A percentile compares a stretch with the other conserved stretches of the same genome.
Conservation (phyloP, 2,888 invertebrate genomes). For the Himalopsyche tibetana region DNA sequence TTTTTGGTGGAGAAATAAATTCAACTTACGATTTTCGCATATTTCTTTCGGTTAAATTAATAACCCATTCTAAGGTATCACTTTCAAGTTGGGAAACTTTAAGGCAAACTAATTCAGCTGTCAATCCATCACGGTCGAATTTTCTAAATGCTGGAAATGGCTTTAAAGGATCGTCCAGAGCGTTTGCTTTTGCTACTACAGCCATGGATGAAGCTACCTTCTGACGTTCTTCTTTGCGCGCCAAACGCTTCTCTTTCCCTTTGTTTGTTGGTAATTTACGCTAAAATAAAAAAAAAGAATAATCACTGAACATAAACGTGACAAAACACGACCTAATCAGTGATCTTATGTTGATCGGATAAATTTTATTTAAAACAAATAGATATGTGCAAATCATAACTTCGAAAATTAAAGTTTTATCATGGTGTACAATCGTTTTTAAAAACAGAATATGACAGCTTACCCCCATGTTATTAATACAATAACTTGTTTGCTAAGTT, state of each 20-base stretch:
- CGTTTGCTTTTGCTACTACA: conserved; percentile 80
- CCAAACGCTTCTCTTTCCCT: conserved; percentile 80
- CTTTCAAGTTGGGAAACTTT: conserved; percentile 78
- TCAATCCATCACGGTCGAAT: conserved; percentile 79
- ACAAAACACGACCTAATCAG: neutral
- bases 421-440: neutral
- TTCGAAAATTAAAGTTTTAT: neutral
- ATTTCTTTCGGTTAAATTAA: conserved; percentile 85
- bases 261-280: conserved; percentile 70
- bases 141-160: conserved; percentile 79
- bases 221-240: conserved; percentile 79
- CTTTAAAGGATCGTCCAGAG: conserved; percentile 77
- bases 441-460: neutral
- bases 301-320: neutral
- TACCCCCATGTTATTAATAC: neutral
- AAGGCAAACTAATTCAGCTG: conserved; percentile 79
- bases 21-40: conserved; percentile 84
- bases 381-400: neutral
- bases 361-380: neutral
- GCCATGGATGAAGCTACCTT: conserved; percentile 79
- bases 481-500: neutral
- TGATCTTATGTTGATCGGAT: neutral
- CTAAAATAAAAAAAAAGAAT: conserved; percentile 47
- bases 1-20: conserved; percentile 52
- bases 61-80: conserved; percentile 81